Evolutionary conservation across 1,140 invertebrate species (phyloP).

Genomic region (Scaptomyza pallida): DNA sequence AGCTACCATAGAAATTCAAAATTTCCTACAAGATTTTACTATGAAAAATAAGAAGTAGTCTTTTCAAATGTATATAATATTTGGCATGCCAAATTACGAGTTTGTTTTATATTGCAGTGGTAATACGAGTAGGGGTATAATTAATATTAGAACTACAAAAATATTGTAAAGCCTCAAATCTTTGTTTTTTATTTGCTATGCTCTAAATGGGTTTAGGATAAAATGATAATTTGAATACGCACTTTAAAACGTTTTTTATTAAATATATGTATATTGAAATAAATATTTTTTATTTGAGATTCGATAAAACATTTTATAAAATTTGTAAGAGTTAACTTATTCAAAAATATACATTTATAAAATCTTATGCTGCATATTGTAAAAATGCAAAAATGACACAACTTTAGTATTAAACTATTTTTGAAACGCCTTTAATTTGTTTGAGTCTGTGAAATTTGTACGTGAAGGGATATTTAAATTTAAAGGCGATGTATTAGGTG

Average conservation of each 20-base stretch:
- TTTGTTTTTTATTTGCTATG: too few species aligned
- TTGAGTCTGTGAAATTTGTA: slow-evolving; percentile 6
- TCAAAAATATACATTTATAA: slow-evolving; percentile 14
- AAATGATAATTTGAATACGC: neutral
- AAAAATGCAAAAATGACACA: slow-evolving; percentile 26
- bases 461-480: slow-evolving; percentile 3
- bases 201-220: too few species aligned
- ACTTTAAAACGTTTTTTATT: slow-evolving; percentile 9
- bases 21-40: too few species aligned
- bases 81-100: too few species aligned
- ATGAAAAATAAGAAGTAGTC: too few species aligned
- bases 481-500: neutral
- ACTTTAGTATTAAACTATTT: neutral
- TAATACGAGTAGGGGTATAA: too few species aligned
- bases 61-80: too few species aligned
- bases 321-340: neutral
- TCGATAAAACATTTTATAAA: slow-evolving; percentile 32
- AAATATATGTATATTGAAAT: slow-evolving; percentile 26
- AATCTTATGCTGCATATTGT: slow-evolving; percentile 29
- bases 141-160: too few species aligned
- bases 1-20: too few species aligned
- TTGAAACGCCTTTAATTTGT: neutral
- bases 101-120: too few species aligned
- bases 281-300: slow-evolving; percentile 30
- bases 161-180: too few species aligned